Base-by-base conservation (phyloP, 2,797 vertebrate genomes). In the Lophotriccus pileatus region DNA sequence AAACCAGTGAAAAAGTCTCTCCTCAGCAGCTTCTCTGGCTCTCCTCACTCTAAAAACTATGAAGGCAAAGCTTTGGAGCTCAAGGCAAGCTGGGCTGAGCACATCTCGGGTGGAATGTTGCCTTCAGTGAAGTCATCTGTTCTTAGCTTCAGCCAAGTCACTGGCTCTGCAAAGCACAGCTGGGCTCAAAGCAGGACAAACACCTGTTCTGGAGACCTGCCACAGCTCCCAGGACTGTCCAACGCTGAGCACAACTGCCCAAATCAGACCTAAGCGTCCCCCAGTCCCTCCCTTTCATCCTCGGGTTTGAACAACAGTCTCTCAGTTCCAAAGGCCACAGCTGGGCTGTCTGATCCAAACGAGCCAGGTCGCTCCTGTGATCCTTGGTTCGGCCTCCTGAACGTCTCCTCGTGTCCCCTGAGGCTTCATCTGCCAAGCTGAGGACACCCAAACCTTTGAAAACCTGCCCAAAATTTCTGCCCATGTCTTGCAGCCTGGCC, bases 401-500 rank as follows among this genome's bases (percentile, higher is more conserved):
- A 32, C 9, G 9, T 36, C 7, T 27, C 10, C 18, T 21, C 12
- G 9, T 55, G 30, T 55, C 50, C 44, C 60, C 62, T 22, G n/a
- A 50, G 52, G n/a, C 21, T 59, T 56, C 25, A 13, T 23, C 32
- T 32, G 14, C 41, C 30, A 27, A 67, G 27, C 2, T 56, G 55
- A 12, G n/a, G 23, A 32, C 10, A 49, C 6, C 7, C 30, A 23
- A 10, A 5, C 2, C n/a, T 84, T 70, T 52, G 30, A 46, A 43
- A 32, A 12, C 9, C 67, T 43, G 37, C 30, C 20, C 73, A 50
- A 64, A 82, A 36, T 24, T 44, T 73, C 55, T 85, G 24, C 27
- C 46, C 12, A 1, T 0, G 0, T 32, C 55, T 41, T 55, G 17
- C 59, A 62, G 12, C 14, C 39, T 34, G 50, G 12, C 8, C 56